Base-by-base conservation (phyloP, 2,797 vertebrate species). In the Bradypodion pumilum region DNA sequence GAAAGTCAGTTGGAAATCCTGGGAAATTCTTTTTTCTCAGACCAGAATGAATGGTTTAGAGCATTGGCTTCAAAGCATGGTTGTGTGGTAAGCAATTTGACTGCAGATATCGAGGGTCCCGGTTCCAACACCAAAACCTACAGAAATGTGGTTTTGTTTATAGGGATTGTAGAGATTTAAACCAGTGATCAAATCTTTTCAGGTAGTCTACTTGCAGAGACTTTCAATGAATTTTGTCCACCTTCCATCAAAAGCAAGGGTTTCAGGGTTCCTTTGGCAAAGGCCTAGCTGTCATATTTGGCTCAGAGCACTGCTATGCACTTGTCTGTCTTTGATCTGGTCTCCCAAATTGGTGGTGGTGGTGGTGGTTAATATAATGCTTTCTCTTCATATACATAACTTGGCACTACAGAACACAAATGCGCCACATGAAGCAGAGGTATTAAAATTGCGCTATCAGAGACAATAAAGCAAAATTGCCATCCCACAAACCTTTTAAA, bases 381-480 rank as follows among this genome's bases (percentile, higher is more conserved):
- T 8, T 1, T 6, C 6, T 29, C n/a, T 23, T 89, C 79, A 83
- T 62, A 79, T 66, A 40, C 73, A 63, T 68, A 86, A 88, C 77
- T 77, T 89, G 89, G 83, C 82, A 80, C 63, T 25, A 12, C 44
- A 82, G 66, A 90, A 89, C 91, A 87, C 87, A 89, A 79, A 88
- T n/a, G 32, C 88, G 84, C 89, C 82, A n/a, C 84, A 89, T 85
- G 91, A 90, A 52, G 10, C 74, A 23, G 74, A 63, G 74, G 78
- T 25, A 78, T 72, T 68, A 85, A 80, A 88, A 89, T 85, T 62
- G 27, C 7, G 68, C 73, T 70, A 85, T 91, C 86, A 76, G 87
- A 91, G 83, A 81, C 46, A 88, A 84, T 90, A 85, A 87, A 73
- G 78, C 52, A 37, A 84, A 85, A 89, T 46, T 82, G 85, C 80